Evolutionary conservation across 2,888 invertebrate genomes (phyloP).

Genomic region (Patella caerulea): DNA sequence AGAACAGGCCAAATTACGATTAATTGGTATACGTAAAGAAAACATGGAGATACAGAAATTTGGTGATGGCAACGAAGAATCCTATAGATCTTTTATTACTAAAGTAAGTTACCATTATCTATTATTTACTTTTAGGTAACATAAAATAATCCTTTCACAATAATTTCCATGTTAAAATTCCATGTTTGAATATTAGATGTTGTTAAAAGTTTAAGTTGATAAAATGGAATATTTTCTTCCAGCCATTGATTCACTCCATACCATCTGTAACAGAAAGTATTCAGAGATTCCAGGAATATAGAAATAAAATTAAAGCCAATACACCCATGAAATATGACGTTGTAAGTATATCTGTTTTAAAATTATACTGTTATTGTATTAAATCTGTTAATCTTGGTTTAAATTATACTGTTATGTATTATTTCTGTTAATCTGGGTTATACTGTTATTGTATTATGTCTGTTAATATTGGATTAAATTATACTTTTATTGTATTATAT

Average conservation of each 20-base stretch:
- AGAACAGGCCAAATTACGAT: constrained; percentile 77
- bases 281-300: constrained; percentile 12
- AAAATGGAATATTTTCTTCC: background rate
- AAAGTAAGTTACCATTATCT: no score
- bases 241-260: background rate
- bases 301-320: constrained; percentile 1
- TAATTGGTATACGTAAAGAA: constrained; percentile 36
- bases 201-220: no score
- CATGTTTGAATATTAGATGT: no score
- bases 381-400: no score
- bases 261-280: constrained; percentile 12
- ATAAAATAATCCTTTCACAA: no score
- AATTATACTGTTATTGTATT: background rate
- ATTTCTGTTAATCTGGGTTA: no score
- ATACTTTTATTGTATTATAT: no score
- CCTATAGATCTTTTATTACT: background rate
- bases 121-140: no score
- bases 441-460: no score
- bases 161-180: no score
- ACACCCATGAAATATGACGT: background rate
- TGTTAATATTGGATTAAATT: no score
- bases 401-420: no score
- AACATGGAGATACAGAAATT: background rate
- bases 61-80: constrained; percentile 38
- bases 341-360: background rate